phyloP scores from a whole-genome alignment of 1,140 invertebrate genomes.

The Formica exsecta region DNA sequence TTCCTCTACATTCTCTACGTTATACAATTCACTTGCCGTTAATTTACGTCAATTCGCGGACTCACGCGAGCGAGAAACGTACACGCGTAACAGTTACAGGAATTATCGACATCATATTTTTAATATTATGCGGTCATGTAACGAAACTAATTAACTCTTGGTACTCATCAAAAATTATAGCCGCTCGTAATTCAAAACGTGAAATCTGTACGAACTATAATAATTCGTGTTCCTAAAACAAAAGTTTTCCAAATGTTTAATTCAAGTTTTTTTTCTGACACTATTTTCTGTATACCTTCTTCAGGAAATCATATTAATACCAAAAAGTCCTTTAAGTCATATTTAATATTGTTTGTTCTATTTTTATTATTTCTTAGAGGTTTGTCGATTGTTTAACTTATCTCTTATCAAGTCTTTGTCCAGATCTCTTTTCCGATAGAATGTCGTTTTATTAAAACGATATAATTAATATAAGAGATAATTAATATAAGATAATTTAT shows the following conservation, averaged over 20 bases:
- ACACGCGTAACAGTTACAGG: constrained; percentile 7
- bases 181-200: background rate
- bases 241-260: background rate
- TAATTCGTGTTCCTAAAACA: background rate
- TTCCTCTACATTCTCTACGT: constrained; percentile 22
- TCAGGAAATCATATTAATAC: background rate
- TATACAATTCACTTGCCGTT: constrained; percentile 37
- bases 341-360: background rate
- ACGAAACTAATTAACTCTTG: constrained; percentile 11
- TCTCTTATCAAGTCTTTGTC: background rate
- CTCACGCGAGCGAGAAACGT: background rate
- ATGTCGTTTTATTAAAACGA: background rate
- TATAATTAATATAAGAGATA: too few relatives aligned
- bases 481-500: background rate
- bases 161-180: background rate
- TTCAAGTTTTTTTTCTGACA: background rate
- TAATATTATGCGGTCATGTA: constrained; percentile 7
- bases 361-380: background rate
- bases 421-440: background rate
- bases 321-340: background rate
- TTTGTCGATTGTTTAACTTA: background rate
- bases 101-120: background rate
- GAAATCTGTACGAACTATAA: background rate
- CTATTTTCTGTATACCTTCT: background rate
- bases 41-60: constrained; percentile 44